A percentile compares a stretch with the other conserved stretches of the same genome.
phyloP scores from a whole-genome alignment of 2,888 invertebrate species.

The Omphaloscelis lunosa region DNA sequence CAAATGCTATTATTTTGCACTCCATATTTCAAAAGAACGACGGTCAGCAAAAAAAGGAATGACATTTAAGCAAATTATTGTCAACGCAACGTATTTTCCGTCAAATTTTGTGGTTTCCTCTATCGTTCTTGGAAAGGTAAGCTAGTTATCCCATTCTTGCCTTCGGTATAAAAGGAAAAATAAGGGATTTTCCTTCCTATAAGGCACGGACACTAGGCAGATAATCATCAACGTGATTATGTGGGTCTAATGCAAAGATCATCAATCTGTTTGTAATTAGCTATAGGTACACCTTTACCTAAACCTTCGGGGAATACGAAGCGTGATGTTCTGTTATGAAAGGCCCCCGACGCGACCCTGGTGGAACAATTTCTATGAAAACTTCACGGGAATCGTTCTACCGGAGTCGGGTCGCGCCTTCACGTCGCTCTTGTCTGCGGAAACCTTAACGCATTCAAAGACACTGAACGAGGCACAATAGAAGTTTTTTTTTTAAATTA shows the following conservation, averaged over 20 bases:
- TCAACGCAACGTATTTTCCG: background rate
- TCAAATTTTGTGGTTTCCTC: background rate
- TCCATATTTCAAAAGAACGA: constrained; percentile 58
- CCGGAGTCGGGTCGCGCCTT: no score
- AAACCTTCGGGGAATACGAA: background rate
- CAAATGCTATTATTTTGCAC: constrained; percentile 65
- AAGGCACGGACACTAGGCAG: no score
- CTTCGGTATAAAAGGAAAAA: background rate
- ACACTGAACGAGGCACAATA: no score
- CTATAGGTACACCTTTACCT: background rate
- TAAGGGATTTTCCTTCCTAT: background rate
- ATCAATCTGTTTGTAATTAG: background rate
- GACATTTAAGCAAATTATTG: background rate
- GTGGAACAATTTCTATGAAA: no score
- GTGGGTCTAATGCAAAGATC: background rate
- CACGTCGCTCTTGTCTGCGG: no score
- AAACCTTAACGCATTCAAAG: no score
- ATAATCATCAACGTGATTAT: background rate
- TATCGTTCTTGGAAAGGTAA: background rate
- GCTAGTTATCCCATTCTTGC: background rate
- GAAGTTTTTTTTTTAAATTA: no score
- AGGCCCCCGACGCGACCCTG: no score
- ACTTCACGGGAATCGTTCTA: no score
- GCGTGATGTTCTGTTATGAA: background rate
- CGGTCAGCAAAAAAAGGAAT: constrained; percentile 36